A percentile compares a stretch with the other conserved stretches of the same genome.
phyloP scores from a whole-genome alignment of 1,140 invertebrate species.

The Meteorus sp. region DNA sequence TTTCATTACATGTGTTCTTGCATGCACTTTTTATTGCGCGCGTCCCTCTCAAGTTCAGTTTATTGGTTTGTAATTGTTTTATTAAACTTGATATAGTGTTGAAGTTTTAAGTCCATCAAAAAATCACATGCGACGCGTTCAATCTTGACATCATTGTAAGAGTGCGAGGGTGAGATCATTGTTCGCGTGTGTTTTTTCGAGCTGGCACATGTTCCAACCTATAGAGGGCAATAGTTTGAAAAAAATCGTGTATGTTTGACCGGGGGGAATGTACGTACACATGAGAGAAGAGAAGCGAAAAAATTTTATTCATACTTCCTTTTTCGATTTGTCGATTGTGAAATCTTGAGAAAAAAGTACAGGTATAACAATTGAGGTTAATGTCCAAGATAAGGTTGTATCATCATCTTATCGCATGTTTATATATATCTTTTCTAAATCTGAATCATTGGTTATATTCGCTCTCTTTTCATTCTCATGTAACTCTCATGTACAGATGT shows the following conservation, averaged over 20 bases:
- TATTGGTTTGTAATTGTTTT: no score
- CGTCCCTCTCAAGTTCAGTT: no score
- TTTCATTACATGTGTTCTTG: no score
- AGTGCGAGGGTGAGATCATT: not conserved
- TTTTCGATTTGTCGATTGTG: slow-evolving; percentile 26
- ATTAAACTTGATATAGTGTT: no score
- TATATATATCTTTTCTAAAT: not conserved
- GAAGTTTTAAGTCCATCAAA: no score
- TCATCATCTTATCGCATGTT: not conserved
- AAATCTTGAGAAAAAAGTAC: slow-evolving; percentile 20
- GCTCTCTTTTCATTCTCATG: not conserved
- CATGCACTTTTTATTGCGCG: no score
- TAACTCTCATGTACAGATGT: not conserved
- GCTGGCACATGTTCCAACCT: slow-evolving; percentile 9
- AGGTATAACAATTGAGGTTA: slow-evolving; percentile 7
- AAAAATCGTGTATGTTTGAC: slow-evolving; percentile 14
- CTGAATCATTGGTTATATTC: no score
- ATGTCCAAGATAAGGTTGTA: not conserved
- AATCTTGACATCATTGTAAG: not conserved
- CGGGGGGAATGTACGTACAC: slow-evolving; percentile 5
- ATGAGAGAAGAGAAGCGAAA: not conserved
- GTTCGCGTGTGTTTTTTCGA: not conserved
- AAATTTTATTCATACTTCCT: slow-evolving; percentile 10
- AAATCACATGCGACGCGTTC: not conserved
- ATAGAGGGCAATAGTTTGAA: slow-evolving; percentile 23